Percentiles rank a stretch among this genome's conserved stretches.
Evolutionary conservation across 2,113 vertebrate species (phyloP).

Genomic region (Atractosteus spatula): DNA sequence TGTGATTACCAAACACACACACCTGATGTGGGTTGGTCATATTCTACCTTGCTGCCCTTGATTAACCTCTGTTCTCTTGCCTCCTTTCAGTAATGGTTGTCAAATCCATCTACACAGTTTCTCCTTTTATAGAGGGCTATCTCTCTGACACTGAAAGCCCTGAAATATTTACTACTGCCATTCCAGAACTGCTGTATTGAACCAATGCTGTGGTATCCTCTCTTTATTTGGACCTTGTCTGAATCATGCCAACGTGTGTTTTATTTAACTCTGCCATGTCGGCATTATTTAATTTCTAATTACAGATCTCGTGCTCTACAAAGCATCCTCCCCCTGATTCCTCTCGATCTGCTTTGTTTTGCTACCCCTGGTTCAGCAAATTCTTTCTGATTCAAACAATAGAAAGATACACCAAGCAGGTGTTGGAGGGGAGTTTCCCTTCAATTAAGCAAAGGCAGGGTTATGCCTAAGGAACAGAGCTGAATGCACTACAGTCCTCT

Average conservation of each 20-base stretch:
- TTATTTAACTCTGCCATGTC: conserved; percentile 34
- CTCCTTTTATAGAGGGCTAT: conserved; percentile 9
- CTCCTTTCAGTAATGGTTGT: conserved; percentile 44
- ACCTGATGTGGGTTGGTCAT: background rate
- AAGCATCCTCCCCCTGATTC: conserved; percentile 42
- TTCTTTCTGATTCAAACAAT: conserved; percentile 28
- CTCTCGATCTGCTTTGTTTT: conserved; percentile 37
- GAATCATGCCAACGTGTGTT: too few species aligned
- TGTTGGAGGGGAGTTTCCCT: conserved; percentile 64
- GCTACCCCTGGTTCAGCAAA: conserved; percentile 51
- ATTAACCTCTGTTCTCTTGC: conserved; percentile 47
- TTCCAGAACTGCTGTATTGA: conserved; percentile 49
- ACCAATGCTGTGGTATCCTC: too few species aligned
- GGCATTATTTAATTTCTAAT: conserved; percentile 56
- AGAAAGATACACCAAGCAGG: conserved; percentile 50
- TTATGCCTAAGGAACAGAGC: conserved; percentile 47
- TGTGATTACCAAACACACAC: conserved; percentile 1
- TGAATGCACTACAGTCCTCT: conserved; percentile 62
- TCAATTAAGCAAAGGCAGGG: conserved; percentile 75
- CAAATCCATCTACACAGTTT: conserved; percentile 49
- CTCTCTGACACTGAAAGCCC: conserved; percentile 39
- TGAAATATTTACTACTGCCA: conserved; percentile 66
- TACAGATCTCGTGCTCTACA: too few species aligned
- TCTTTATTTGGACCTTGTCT: too few species aligned
- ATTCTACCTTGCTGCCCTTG: conserved; percentile 52